A percentile compares a stretch with the other conserved stretches of the same genome.
Conservation (phyloP, 2,888 invertebrate genomes). For the Drosophila stalkeri region DNA sequence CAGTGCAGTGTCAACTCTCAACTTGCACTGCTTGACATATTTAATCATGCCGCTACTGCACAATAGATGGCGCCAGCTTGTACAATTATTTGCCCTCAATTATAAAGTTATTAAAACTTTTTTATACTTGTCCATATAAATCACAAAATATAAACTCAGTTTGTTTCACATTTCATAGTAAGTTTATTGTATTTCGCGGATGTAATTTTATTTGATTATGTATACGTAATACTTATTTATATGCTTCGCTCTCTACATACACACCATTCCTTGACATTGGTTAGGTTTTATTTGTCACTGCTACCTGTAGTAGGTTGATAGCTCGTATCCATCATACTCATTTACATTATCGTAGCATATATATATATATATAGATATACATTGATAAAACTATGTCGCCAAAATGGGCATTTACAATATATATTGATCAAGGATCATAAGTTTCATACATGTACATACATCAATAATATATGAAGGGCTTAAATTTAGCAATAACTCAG, state of each 20-base stretch:
- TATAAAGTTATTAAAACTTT: too few relatives aligned
- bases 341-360: constrained; percentile 53
- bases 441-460: constrained; percentile 53
- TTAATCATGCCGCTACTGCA: too few relatives aligned
- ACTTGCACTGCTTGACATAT: neutral
- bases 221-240: constrained; percentile 55
- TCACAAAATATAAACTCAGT: neutral
- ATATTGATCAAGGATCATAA: constrained; percentile 51
- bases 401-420: constrained; percentile 60
- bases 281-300: constrained; percentile 56
- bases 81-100: too few relatives aligned
- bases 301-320: constrained; percentile 49
- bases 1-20: neutral
- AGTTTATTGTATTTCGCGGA: constrained; percentile 66
- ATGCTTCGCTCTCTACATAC: constrained; percentile 34
- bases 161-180: constrained; percentile 64
- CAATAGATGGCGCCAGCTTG: neutral
- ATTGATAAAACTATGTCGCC: constrained; percentile 61
- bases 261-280: constrained; percentile 45
- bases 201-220: constrained; percentile 43
- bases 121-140: neutral
- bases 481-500: constrained; percentile 67
- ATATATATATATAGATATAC: constrained; percentile 51
- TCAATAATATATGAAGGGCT: constrained; percentile 56
- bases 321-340: constrained; percentile 47